These are phyloP conservation scores for Echinometra lucunter DNA, from an alignment of 53 echinoderm and acorn worm genomes.

Conservation along the genomic window DNA sequence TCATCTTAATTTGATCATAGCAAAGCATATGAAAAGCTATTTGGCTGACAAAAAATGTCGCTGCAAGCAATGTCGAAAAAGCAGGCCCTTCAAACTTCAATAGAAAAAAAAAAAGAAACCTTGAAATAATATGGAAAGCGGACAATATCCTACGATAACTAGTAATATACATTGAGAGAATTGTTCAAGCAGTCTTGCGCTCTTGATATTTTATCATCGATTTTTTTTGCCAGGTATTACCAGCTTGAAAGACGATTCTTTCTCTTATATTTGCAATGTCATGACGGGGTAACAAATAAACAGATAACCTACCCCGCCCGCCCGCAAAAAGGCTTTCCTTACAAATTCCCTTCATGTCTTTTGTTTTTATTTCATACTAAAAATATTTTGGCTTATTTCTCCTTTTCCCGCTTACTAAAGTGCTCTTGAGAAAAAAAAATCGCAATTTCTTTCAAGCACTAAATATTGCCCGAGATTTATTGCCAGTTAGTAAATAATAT, in stretches of 20 bases:
- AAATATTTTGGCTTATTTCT: no score
- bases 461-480: no score
- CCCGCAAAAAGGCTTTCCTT: no score
- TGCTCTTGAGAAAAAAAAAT: neutral
- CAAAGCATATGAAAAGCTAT: neutral
- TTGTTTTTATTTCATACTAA: no score
- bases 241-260: neutral
- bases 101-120: neutral
- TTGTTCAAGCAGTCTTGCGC: neutral
- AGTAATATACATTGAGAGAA: neutral
- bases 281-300: neutral
- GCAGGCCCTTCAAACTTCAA: neutral
- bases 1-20: neutral
- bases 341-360: no score
- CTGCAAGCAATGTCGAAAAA: neutral
- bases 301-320: no score
- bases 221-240: neutral
- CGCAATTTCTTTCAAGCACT: neutral
- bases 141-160: neutral
- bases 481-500: no score
- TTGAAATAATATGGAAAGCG: neutral
- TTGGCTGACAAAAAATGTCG: neutral
- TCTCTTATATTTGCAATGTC: neutral
- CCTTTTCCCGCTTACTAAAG: no score
- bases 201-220: neutral